These are phyloP conservation scores for Hafferia zeledoni DNA, from an alignment of 2,797 vertebrate genomes.

Conservation along the genomic window DNA sequence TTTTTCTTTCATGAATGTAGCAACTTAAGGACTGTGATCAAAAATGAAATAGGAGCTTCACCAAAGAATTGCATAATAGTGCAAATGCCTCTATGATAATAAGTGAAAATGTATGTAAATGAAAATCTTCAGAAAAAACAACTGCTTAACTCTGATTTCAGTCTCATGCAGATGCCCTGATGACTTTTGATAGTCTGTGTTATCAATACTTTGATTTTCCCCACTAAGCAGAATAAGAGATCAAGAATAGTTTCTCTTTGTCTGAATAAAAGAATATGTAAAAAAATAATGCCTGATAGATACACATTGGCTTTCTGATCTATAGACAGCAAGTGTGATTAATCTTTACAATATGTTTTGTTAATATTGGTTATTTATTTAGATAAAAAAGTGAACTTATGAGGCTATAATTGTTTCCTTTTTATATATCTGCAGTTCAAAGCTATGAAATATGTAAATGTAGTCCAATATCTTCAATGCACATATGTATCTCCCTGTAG, in stretches of 20 bases:
- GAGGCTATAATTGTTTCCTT: background rate
- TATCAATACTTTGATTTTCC: background rate
- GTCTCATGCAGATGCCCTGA: background rate
- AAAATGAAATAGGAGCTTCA: background rate
- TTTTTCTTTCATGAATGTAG: background rate
- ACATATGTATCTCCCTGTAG: background rate
- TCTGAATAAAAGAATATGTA: background rate
- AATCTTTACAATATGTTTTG: background rate
- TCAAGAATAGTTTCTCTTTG: background rate
- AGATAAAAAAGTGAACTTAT: background rate
- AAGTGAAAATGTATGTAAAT: background rate
- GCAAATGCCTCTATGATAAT: background rate
- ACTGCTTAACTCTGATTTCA: background rate
- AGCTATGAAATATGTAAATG: background rate
- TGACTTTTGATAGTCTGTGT: background rate
- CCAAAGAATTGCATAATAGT: background rate
- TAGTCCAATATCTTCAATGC: background rate
- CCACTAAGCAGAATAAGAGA: background rate
- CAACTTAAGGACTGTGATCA: background rate
- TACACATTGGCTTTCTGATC: background rate
- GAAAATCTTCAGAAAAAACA: background rate
- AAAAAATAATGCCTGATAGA: background rate
- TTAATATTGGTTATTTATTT: background rate
- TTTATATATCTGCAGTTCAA: background rate
- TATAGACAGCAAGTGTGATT: background rate